These are phyloP conservation scores for Philopotamus ludificatus DNA, from an alignment of 1,140 invertebrate species.

Conservation along the genomic window DNA sequence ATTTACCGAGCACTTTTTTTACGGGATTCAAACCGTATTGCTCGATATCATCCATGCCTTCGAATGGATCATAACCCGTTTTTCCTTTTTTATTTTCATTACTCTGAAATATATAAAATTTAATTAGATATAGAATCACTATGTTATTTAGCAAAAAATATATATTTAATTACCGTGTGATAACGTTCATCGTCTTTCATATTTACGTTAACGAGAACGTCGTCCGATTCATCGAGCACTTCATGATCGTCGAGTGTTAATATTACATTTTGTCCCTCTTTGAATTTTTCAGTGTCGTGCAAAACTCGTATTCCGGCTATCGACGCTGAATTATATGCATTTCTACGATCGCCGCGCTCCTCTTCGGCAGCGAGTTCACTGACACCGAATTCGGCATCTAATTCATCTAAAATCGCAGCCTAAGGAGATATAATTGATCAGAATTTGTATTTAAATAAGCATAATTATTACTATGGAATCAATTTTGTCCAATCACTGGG, in stretches of 20 bases:
- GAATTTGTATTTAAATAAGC: neutral
- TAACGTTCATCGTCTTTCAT: constrained; percentile 91
- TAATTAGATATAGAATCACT: neutral
- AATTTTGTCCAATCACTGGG: neutral
- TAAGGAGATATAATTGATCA: constrained; percentile 43
- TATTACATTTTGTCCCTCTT: constrained; percentile 82
- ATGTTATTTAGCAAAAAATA: neutral
- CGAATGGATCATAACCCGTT: constrained; percentile 88
- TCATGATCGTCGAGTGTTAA: constrained; percentile 93
- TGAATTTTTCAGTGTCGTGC: constrained; percentile 78
- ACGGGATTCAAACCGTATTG: constrained; percentile 71
- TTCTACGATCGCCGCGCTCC: constrained; percentile 60
- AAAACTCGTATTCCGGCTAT: constrained; percentile 85
- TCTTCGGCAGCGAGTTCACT: constrained; percentile 80
- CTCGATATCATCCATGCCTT: constrained; percentile 64
- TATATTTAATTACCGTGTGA: constrained; percentile 62
- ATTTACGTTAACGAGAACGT: constrained; percentile 95
- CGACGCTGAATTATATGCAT: constrained; percentile 67
- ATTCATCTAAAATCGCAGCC: constrained; percentile 90
- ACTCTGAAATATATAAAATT: constrained; percentile 60
- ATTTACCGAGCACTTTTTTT: constrained; percentile 80
- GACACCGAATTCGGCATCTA: constrained; percentile 94
- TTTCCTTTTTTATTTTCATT: constrained; percentile 80
- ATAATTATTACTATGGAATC: neutral
- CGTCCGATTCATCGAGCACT: constrained; percentile 84